A percentile compares a stretch with the other conserved stretches of the same genome.
Evolutionary conservation across 2,113 vertebrate species (phyloP).

Genomic region (Tetrao urogallus): DNA sequence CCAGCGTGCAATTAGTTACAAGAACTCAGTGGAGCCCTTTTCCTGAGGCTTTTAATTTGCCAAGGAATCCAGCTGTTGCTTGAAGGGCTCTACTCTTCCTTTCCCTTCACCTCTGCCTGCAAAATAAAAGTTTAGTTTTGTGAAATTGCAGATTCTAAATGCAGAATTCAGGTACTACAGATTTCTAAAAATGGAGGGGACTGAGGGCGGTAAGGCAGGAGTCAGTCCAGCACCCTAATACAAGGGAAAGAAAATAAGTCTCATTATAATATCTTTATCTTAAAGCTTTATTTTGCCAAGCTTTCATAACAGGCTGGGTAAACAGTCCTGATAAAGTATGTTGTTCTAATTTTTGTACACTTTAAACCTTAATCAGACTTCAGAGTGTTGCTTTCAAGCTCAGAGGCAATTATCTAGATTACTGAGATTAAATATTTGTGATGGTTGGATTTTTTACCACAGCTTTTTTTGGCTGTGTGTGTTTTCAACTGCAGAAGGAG

Average conservation of each 20-base stretch:
- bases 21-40: not conserved
- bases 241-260: not conserved
- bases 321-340: not conserved
- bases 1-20: not conserved
- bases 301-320: not conserved
- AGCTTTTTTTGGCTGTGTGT: not conserved
- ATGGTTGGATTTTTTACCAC: conserved; percentile 20
- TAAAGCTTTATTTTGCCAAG: not conserved
- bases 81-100: not conserved
- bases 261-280: not conserved
- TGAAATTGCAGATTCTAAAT: not conserved
- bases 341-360: conserved; percentile 21
- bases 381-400: not conserved
- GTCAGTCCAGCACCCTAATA: not conserved
- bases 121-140: not conserved
- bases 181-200: not conserved
- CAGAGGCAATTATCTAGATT: conserved; percentile 16
- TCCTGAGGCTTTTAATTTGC: not conserved
- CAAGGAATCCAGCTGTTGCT: not conserved
- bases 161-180: not conserved
- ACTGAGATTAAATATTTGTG: conserved; percentile 30
- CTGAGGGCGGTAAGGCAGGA: not conserved
- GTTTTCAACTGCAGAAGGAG: not conserved
- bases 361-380: conserved; percentile 17
- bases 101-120: not conserved